Percentiles rank a stretch among this genome's conserved stretches.
phyloP scores from a whole-genome alignment of 1,140 invertebrate species.

The Conus ventricosus region DNA sequence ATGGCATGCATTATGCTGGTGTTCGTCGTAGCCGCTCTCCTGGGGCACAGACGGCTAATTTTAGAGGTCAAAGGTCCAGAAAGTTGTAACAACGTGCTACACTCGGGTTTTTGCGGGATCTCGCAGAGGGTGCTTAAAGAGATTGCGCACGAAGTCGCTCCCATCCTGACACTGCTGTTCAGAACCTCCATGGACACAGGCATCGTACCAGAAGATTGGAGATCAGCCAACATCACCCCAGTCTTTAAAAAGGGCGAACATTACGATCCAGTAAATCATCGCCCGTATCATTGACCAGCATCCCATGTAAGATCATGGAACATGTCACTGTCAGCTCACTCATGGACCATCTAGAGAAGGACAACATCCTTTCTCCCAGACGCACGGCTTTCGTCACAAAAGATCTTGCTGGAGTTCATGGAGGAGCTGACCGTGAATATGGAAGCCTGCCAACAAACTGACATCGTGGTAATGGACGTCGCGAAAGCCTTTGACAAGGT shows the following conservation, averaged over 20 bases:
- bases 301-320: conserved; percentile 40
- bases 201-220: conserved; percentile 41
- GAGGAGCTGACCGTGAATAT: conserved; percentile 34
- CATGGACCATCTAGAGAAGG: conserved; percentile 31
- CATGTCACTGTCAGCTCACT: conserved; percentile 32
- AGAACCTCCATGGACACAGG: conserved; percentile 35
- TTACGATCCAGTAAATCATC: conserved; percentile 35
- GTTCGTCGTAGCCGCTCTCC: too few relatives aligned
- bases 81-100: too few relatives aligned
- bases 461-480: conserved; percentile 31
- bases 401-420: conserved; percentile 41
- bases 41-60: too few relatives aligned
- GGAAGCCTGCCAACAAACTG: conserved; percentile 30
- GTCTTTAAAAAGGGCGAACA: conserved; percentile 33
- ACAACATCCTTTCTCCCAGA: conserved; percentile 5
- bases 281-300: conserved; percentile 42
- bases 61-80: too few relatives aligned
- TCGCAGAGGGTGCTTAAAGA: conserved; percentile 29
- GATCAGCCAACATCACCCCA: conserved; percentile 7
- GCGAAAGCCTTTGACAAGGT: conserved; percentile 44
- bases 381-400: conserved; percentile 35
- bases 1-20: too few relatives aligned
- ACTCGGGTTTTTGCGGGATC: not conserved
- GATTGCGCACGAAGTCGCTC: conserved; percentile 35
- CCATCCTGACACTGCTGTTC: conserved; percentile 34